phyloP scores from a whole-genome alignment of 1,140 invertebrate species.

The Sinonovacula constricta region DNA sequence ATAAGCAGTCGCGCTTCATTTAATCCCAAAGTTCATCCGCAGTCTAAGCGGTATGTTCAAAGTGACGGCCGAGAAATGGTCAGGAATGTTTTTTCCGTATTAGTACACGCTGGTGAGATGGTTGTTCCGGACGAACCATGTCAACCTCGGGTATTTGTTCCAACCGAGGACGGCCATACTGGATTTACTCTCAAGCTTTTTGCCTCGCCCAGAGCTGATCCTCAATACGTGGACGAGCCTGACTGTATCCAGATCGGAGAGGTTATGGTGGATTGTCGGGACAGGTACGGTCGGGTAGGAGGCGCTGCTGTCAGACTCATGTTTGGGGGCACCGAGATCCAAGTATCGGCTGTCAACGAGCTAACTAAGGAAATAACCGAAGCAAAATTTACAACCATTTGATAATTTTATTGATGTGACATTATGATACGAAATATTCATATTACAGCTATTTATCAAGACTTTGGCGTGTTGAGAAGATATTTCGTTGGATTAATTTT shows the following conservation, averaged over 20 bases:
- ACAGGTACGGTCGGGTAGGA: too few relatives aligned
- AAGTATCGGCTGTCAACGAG: too few relatives aligned
- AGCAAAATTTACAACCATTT: too few relatives aligned
- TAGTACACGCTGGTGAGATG: constrained; percentile 80
- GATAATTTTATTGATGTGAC: too few relatives aligned
- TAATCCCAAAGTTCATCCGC: constrained; percentile 73
- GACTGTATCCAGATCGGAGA: constrained; percentile 10
- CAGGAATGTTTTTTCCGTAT: constrained; percentile 80
- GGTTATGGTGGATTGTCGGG: constrained; percentile 17
- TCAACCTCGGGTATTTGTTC: background rate
- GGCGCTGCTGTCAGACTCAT: too few relatives aligned
- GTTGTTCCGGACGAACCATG: constrained; percentile 75
- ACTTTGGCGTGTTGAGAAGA: too few relatives aligned
- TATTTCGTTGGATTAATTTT: too few relatives aligned
- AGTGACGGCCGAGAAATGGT: constrained; percentile 73
- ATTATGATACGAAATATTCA: too few relatives aligned
- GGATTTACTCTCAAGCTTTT: constrained; percentile 8
- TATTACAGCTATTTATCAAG: too few relatives aligned
- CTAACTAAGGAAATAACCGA: too few relatives aligned
- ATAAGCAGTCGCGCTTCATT: constrained; percentile 16
- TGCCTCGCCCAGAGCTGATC: constrained; percentile 7
- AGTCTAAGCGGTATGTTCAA: constrained; percentile 69
- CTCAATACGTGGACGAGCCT: constrained; percentile 12
- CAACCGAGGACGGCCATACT: background rate
- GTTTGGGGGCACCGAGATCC: too few relatives aligned